These are phyloP conservation scores for Drosophila punjabiensis DNA, from an alignment of 1,140 invertebrate species.

Conservation along the genomic window DNA sequence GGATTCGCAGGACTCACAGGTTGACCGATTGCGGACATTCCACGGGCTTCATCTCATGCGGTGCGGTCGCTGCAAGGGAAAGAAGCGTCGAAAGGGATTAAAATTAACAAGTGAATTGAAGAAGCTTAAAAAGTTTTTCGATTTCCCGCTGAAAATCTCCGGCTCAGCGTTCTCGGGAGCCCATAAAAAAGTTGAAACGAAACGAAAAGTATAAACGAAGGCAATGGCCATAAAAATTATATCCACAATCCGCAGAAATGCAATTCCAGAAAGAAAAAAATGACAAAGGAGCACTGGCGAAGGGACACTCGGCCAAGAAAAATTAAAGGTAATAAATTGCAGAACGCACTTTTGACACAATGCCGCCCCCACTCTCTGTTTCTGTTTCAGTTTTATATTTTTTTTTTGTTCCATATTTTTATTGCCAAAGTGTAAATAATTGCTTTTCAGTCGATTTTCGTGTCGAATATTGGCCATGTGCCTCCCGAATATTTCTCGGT, in stretches of 20 bases:
- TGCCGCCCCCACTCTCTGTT: constrained; percentile 21
- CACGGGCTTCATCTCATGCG: constrained; percentile 47
- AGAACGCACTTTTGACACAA: constrained; percentile 72
- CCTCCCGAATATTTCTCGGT: constrained; percentile 20
- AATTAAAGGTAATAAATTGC: constrained; percentile 79
- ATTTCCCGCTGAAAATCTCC: constrained; percentile 36
- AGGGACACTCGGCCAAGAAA: constrained; percentile 52
- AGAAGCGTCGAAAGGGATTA: constrained; percentile 30
- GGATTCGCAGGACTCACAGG: constrained; percentile 40
- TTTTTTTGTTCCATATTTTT: constrained; percentile 67
- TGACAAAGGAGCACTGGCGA: constrained; percentile 17
- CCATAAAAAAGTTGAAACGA: constrained; percentile 47
- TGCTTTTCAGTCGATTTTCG: constrained; percentile 80
- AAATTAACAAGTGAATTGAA: constrained; percentile 56
- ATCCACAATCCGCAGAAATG: constrained; percentile 66
- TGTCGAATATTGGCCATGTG: constrained; percentile 61
- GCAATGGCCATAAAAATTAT: constrained; percentile 49
- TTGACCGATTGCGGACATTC: constrained; percentile 43
- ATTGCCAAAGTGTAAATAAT: constrained; percentile 81
- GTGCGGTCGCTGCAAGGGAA: constrained; percentile 14
- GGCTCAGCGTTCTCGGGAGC: constrained; percentile 19
- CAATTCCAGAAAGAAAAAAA: constrained; percentile 58
- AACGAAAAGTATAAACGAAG: constrained; percentile 26
- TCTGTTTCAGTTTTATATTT: constrained; percentile 2
- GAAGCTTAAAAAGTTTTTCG: constrained; percentile 43